These are phyloP conservation scores for Penaeus vannamei DNA, from an alignment of 1,140 invertebrate species.

Conservation along the genomic window DNA sequence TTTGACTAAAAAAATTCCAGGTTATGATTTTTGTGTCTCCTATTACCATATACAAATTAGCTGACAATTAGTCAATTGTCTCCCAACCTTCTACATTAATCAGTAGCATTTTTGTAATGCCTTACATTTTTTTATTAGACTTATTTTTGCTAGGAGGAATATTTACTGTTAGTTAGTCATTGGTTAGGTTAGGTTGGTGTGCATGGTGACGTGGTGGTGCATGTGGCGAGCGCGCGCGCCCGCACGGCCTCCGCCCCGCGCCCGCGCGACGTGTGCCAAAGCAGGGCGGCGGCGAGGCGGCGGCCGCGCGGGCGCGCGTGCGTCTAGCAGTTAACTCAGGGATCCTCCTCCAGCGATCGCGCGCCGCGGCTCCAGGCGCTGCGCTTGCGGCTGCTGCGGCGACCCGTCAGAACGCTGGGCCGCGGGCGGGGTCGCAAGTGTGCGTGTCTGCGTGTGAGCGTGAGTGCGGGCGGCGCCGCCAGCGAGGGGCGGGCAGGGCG, in stretches of 20 bases:
- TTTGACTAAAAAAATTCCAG: constrained; percentile 49
- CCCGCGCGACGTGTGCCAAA: not conserved
- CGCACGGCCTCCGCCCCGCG: not conserved
- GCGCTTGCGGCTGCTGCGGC: constrained; percentile 9
- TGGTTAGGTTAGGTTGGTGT: constrained; percentile 52
- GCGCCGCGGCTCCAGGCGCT: constrained; percentile 17
- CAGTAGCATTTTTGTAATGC: constrained; percentile 9
- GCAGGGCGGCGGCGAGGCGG: constrained; percentile 3
- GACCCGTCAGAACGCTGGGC: not conserved
- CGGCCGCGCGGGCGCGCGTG: constrained; percentile 10
- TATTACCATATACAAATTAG: constrained; percentile 14
- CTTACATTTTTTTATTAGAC: constrained; percentile 1
- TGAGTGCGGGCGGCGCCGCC: not conserved
- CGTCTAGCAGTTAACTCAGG: constrained; percentile 57
- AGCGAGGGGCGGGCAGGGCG: not conserved
- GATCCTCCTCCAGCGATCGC: constrained; percentile 53
- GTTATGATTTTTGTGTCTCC: constrained; percentile 32
- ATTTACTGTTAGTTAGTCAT: constrained; percentile 48
- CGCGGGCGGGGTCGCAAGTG: no score
- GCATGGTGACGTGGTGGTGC: constrained; percentile 6
- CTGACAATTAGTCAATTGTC: not conserved
- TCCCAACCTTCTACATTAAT: not conserved
- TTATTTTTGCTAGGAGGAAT: constrained; percentile 46
- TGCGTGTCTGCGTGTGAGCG: no score
- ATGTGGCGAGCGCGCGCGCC: not conserved